phyloP scores from a whole-genome alignment of 2,797 vertebrate genomes.

The Sparidentex hasta region DNA sequence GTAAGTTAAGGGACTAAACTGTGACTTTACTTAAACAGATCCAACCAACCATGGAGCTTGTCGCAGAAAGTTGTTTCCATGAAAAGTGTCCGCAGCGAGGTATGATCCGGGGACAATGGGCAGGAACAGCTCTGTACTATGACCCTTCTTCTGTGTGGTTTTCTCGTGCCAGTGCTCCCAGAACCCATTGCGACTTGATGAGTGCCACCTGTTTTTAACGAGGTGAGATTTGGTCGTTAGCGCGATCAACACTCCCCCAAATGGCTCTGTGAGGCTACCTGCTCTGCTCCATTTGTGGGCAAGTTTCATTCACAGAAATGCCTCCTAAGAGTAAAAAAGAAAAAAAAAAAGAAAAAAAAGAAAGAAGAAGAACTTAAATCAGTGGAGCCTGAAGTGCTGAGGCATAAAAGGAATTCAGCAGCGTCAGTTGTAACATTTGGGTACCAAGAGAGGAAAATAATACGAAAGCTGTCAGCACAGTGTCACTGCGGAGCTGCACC shows the following conservation, averaged over 20 bases:
- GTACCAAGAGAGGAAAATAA: background rate
- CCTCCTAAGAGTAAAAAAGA: background rate
- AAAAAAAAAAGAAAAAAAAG: too few species aligned
- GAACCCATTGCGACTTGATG: background rate
- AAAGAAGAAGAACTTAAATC: background rate
- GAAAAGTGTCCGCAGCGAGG: background rate
- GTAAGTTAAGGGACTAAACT: background rate
- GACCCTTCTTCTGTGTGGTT: background rate
- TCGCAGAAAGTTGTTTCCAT: constrained; percentile 5
- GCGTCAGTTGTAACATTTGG: background rate
- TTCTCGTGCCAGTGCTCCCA: background rate
- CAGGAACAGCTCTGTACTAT: background rate
- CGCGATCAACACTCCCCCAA: constrained; percentile 8
- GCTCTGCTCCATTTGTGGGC: background rate
- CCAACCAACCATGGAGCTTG: background rate
- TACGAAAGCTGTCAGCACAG: background rate
- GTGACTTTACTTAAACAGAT: background rate
- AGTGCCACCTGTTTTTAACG: constrained; percentile 12
- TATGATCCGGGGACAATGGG: background rate
- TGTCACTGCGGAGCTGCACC: background rate
- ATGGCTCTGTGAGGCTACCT: background rate
- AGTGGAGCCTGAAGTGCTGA: background rate
- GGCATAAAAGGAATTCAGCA: background rate
- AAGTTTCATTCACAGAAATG: constrained; percentile 14
- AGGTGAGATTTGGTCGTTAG: background rate